Percentiles rank a stretch among this genome's conserved stretches.
Evolutionary conservation across 2,113 vertebrate genomes (phyloP).

Genomic region (Seriola quinqueradiata): DNA sequence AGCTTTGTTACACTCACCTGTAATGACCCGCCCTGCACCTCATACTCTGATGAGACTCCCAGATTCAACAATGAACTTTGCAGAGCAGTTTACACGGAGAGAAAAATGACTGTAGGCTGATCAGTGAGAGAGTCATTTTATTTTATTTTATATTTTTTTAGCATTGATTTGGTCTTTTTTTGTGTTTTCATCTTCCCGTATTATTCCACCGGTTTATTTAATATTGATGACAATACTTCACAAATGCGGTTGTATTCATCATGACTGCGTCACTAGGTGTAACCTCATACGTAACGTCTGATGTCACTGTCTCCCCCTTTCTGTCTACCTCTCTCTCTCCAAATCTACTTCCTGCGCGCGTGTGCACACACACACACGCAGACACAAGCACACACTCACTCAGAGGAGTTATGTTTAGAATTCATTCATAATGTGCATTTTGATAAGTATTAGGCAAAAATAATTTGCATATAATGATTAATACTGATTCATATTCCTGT

Average conservation of each 20-base stretch:
- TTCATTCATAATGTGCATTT: conserved; percentile 10
- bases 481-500: background rate
- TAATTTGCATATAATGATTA: background rate
- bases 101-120: background rate
- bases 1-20: background rate
- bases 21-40: background rate
- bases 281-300: conserved; percentile 66
- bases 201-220: conserved; percentile 10
- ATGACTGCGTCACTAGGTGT: conserved; percentile 71
- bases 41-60: background rate
- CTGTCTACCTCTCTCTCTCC: conserved; percentile 6
- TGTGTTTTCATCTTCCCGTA: too few relatives aligned
- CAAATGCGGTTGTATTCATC: conserved; percentile 55
- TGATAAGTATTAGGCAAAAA: background rate
- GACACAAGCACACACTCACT: conserved; percentile 9
- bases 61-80: conserved; percentile 16
- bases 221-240: conserved; percentile 29
- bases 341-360: conserved; percentile 11
- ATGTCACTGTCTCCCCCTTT: conserved; percentile 63
- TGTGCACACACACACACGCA: conserved; percentile 11
- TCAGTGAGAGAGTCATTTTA: background rate
- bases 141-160: background rate
- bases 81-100: background rate
- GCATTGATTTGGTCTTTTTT: background rate
- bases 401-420: background rate